Percentiles rank a stretch among this genome's conserved stretches.
phyloP scores from a whole-genome alignment of 2,888 invertebrate species.

The Mesochorus sp. region DNA sequence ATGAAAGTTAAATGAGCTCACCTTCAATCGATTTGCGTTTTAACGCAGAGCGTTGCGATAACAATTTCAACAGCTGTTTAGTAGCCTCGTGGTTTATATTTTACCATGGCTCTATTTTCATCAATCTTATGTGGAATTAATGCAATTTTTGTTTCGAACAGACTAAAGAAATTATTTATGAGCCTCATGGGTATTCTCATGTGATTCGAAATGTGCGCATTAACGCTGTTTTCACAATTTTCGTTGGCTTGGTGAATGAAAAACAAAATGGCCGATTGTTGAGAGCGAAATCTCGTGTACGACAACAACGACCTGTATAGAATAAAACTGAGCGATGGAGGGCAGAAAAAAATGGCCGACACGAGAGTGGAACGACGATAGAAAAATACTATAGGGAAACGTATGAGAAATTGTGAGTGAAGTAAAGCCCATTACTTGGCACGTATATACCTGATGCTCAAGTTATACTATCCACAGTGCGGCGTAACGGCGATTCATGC shows the following conservation, averaged over 20 bases:
- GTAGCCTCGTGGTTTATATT: too few relatives aligned
- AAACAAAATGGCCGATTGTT: conserved; percentile 69
- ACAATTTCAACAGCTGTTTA: too few relatives aligned
- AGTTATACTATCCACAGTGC: conserved; percentile 18
- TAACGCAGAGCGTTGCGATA: background rate
- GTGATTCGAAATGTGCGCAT: background rate
- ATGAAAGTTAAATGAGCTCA: background rate
- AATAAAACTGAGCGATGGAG: conserved; percentile 16
- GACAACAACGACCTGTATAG: conserved; percentile 11
- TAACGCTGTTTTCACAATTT: conserved; percentile 19
- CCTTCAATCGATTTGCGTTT: background rate
- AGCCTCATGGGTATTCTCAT: too few relatives aligned
- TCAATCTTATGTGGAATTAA: too few relatives aligned
- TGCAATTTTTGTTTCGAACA: conserved; percentile 35
- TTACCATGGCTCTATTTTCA: too few relatives aligned
- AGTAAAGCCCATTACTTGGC: conserved; percentile 51
- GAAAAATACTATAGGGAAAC: conserved; percentile 20
- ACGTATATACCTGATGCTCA: conserved; percentile 33
- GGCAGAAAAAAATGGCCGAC: background rate
- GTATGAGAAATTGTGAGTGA: conserved; percentile 56
- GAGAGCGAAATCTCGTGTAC: background rate
- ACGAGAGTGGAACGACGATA: background rate
- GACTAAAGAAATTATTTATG: conserved; percentile 9
- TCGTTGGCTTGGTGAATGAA: conserved; percentile 68
- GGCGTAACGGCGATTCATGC: conserved; percentile 43